Evolutionary conservation across 2,888 invertebrate species (phyloP).

Genomic region (Liopterus haemorrhoidalis): DNA sequence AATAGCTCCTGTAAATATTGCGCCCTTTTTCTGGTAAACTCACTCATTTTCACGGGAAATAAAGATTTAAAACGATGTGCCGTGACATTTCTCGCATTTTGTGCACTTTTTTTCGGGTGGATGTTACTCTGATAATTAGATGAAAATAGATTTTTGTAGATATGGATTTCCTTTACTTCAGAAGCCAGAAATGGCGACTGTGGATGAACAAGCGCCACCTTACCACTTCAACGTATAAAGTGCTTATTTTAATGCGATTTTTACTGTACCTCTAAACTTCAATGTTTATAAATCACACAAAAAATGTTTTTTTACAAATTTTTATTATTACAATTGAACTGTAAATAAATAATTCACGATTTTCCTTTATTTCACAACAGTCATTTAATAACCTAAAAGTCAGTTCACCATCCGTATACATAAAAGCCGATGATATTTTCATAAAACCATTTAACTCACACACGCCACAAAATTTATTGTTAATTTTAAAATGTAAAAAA

Average conservation of each 20-base stretch:
- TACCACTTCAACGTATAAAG: too few species aligned
- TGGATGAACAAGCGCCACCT: constrained; percentile 19
- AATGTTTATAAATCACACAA: too few species aligned
- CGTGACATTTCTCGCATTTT: constrained; percentile 20
- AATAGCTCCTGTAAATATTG: constrained; percentile 21
- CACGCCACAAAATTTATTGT: constrained; percentile 18
- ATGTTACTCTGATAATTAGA: constrained; percentile 20
- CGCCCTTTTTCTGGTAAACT: constrained; percentile 18
- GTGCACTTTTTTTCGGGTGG: constrained; percentile 19
- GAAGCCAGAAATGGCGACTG: constrained; percentile 20
- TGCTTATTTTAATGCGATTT: too few species aligned
- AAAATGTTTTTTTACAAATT: too few species aligned
- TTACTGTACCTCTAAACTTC: too few species aligned
- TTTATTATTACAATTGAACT: too few species aligned
- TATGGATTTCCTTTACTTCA: constrained; percentile 29
- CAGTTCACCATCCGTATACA: constrained; percentile 22
- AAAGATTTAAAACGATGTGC: constrained; percentile 18
- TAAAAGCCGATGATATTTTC: constrained; percentile 18
- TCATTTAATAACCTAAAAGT: constrained; percentile 24
- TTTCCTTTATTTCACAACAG: constrained; percentile 25
- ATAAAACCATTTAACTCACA: constrained; percentile 14
- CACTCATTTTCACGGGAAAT: constrained; percentile 24
- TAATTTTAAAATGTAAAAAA: constrained; percentile 23
- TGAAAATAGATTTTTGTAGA: constrained; percentile 28
- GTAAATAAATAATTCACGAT: constrained; percentile 18